Base-by-base conservation (phyloP, 2,797 vertebrate genomes). In the Ctenosaura bakeri region DNA sequence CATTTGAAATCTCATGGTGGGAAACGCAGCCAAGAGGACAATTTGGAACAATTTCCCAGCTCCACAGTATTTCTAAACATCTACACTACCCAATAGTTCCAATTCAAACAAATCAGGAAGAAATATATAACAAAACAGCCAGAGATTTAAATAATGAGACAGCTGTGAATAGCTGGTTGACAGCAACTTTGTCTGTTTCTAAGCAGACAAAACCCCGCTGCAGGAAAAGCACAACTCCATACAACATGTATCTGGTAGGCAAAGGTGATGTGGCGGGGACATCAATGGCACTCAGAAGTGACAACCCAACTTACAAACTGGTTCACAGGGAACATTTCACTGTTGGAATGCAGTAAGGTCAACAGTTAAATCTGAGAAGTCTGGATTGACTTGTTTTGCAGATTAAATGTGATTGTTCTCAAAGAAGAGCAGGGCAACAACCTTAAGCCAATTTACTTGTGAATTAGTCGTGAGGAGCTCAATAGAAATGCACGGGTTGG, bases 61-160 rank as follows among this genome's bases (percentile, higher is more conserved):
- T 8, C 26, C 16, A 10, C 56, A 86, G 18, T 24, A 9, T 77
- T 73, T 42, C 74, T 64, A 86, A 62, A 26, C 16, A 83, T 66
- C 32, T 26, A 50, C 42, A 6, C 13, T 26, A 9, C 14, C 22
- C 32, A 54, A 13, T 42, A 38, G 32, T 56, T 82, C 26, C 74
- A 66, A 26, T 76, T 83, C 26, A 89, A 83, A 83, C 54, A 46
- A 62, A 89, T 76, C 22, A 59, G 32, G 56, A 32, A 78, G 50
- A 3, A 13, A 29, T 54, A 50, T 82, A 9, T 9, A 77, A 77
- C 73, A 86, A 76, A 86, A 35, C 16, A 52, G 0, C 0, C n/a
- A 42, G 0, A 91, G 93, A 85, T 50, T 56, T 66, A 90, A 77
- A 32, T 71, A 46, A 13, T 71, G 12, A 32, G 62, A 62, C 50